Base-by-base conservation (phyloP, 2,113 vertebrate species). In the Azemiops feae region DNA sequence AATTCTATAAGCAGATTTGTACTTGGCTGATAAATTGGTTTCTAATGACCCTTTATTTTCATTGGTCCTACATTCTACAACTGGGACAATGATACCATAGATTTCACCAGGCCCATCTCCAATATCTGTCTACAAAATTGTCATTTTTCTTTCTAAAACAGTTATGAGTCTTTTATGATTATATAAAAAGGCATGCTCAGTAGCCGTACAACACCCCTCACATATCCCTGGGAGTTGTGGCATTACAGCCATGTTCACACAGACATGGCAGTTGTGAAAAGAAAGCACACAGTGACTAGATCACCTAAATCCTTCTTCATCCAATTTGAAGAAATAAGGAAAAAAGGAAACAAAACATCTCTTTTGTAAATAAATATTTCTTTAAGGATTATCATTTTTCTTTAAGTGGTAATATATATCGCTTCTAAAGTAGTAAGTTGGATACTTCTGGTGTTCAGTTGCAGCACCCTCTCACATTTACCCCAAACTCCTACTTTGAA, bases 1-100 rank as follows among this genome's bases (percentile, higher is more conserved):
- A 81, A 93, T 86, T 90, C 74, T 86, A 47, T 86, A 93, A 93
- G 55, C n/a, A 90, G 60, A 64, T 90, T 90, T 87, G 55, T 85
- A 60, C 45, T 64, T 90, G 54, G 89, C 14, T 90, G 92, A 90
- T 93, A 58, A 86, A 90, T 87, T 53, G 55, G 23, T 90, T 52
- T 52, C 85, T 53, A 90, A 93, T 58, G 64, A 85, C 30, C 74
- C 22, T 58, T 60, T 87, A 55, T 86, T 85, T 57, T 86, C 55
- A 27, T 39, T 43, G 89, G 55, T 53, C 45, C 55, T 5, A 53
- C 30, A 90, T 53, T 90, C 45, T 64, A 64, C 52, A 57, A 57
- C 23, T 90, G 47, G 45, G 60, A 43, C 23, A 93, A 90, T 87
- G 43, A 23, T 25, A 52, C 22, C n/a, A 52, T 16, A 89, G 60